A percentile compares a stretch with the other conserved stretches of the same genome.
Conservation (phyloP, 2,888 invertebrate species). For the Xanthia togata region DNA sequence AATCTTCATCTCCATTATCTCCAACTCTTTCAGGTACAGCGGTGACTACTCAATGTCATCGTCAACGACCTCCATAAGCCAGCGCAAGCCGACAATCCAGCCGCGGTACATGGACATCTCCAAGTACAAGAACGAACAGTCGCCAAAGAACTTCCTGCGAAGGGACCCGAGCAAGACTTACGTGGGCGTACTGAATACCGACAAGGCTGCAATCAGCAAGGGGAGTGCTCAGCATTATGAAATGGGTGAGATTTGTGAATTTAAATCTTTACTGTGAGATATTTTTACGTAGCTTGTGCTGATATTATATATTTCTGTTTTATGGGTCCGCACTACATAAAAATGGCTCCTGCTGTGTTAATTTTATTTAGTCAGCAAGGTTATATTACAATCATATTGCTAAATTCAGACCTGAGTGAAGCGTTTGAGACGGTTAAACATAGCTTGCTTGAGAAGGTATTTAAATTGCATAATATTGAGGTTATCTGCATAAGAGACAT, state of each 20-base stretch:
- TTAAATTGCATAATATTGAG: background rate
- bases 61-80: constrained; percentile 84
- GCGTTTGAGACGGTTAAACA: constrained; percentile 19
- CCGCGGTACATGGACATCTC: constrained; percentile 91
- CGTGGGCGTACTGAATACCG: constrained; percentile 78
- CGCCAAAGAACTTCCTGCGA: constrained; percentile 87
- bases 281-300: background rate
- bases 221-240: constrained; percentile 85
- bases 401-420: background rate
- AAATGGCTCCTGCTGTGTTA: background rate
- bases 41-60: constrained; percentile 89
- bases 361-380: background rate
- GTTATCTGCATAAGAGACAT: background rate
- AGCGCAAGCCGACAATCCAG: constrained; percentile 77
- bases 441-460: background rate
- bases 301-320: background rate
- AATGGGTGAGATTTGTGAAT: constrained; percentile 79
- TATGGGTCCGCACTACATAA: background rate
- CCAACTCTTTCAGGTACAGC: constrained; percentile 79
- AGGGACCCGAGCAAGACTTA: constrained; percentile 91
- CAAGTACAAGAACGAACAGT: constrained; percentile 90
- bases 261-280: background rate
- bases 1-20: background rate
- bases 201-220: constrained; percentile 71
- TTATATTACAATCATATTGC: background rate